Conservation (phyloP, 2,797 vertebrate genomes). For the Lepilemur septentrionalis region DNA sequence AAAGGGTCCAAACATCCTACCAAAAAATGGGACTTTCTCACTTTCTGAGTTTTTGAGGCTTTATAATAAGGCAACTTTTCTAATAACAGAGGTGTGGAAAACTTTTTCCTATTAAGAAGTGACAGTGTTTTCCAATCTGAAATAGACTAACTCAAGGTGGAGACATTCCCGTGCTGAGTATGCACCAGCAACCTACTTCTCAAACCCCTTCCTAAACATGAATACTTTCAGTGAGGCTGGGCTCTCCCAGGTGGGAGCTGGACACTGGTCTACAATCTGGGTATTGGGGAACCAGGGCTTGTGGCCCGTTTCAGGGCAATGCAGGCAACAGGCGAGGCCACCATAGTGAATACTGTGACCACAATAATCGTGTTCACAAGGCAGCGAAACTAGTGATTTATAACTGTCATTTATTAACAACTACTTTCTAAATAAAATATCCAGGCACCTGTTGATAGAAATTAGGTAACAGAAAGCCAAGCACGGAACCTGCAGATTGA, state of each 20-base stretch:
- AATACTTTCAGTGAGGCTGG: background rate
- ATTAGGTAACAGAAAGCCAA: background rate
- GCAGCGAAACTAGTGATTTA: background rate
- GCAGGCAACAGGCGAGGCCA: background rate
- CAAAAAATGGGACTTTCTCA: background rate
- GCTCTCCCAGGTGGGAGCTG: background rate
- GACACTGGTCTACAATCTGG: background rate
- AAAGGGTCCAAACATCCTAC: background rate
- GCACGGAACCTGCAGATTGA: background rate
- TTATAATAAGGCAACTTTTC: background rate
- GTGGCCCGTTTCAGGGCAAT: background rate
- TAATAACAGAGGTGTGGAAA: background rate
- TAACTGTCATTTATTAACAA: background rate
- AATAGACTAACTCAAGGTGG: background rate
- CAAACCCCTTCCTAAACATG: background rate
- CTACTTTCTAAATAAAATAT: slow-evolving; percentile 36
- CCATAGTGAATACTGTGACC: background rate
- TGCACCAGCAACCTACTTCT: background rate
- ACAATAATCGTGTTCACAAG: background rate
- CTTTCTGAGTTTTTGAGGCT: background rate
- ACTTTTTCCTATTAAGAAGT: background rate
- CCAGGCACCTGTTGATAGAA: background rate
- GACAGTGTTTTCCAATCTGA: background rate
- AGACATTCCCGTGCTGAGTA: background rate
- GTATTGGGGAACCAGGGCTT: background rate